Percentiles rank a stretch among this genome's conserved stretches.
These are phyloP conservation scores for Polydrusus pterygomalis DNA, from an alignment of 2,888 invertebrate species.

Conservation along the genomic window DNA sequence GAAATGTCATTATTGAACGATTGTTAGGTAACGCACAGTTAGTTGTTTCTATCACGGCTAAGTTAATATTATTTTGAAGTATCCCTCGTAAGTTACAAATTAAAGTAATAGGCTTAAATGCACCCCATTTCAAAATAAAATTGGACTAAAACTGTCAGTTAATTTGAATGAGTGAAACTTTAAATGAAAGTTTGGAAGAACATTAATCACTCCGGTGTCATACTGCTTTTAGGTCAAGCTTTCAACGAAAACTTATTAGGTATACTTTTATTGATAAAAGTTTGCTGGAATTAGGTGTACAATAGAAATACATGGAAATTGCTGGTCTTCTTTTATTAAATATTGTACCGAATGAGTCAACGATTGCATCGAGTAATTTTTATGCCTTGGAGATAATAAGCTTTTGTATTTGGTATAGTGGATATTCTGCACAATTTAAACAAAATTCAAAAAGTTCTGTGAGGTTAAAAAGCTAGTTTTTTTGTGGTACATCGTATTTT, in stretches of 20 bases:
- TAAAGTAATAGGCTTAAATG: not conserved
- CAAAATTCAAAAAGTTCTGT: too few species aligned
- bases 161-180: slow-evolving; percentile 5
- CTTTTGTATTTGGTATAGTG: too few species aligned
- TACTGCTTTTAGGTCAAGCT: slow-evolving; percentile 8
- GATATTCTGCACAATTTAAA: too few species aligned
- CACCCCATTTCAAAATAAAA: not conserved
- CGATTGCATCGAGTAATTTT: too few species aligned
- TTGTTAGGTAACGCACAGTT: too few species aligned
- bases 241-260: not conserved
- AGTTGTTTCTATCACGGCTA: not conserved
- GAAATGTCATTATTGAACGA: too few species aligned
- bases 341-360: not conserved
- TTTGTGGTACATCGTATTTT: too few species aligned
- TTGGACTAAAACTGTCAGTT: slow-evolving; percentile 1
- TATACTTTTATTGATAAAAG: not conserved
- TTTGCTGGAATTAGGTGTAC: not conserved
- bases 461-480: too few species aligned
- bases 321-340: not conserved
- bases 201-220: slow-evolving; percentile 10
- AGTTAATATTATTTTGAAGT: too few species aligned
- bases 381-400: too few species aligned
- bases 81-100: too few species aligned
- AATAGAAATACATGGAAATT: not conserved
- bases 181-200: slow-evolving; percentile 8